Percentiles rank a stretch among this genome's conserved stretches.
Evolutionary conservation across 1,140 invertebrate species (phyloP).

Genomic region (Dryas iulia): DNA sequence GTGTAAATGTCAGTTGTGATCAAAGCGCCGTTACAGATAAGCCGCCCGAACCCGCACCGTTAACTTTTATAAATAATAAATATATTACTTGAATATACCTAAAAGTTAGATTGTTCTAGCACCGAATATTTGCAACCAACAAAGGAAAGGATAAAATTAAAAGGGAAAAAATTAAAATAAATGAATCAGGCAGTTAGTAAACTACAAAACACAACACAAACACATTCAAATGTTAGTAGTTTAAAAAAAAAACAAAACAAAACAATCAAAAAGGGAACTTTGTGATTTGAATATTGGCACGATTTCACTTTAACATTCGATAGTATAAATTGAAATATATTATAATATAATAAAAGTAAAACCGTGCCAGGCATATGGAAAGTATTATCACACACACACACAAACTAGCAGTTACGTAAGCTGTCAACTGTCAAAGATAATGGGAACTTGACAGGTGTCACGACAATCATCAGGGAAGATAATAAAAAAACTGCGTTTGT

Average conservation of each 20-base stretch:
- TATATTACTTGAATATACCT: slow-evolving; percentile 55
- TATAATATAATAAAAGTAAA: slow-evolving; percentile 39
- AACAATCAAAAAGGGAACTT: slow-evolving; percentile 45
- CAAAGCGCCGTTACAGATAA: slow-evolving; percentile 43
- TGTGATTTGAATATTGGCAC: slow-evolving; percentile 42
- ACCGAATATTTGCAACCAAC: slow-evolving; percentile 69
- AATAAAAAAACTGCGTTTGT: slow-evolving; percentile 23
- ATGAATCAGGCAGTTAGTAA: slow-evolving; percentile 67
- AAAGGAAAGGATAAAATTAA: slow-evolving; percentile 42
- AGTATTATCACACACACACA: slow-evolving; percentile 17
- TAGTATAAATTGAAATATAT: slow-evolving; percentile 22
- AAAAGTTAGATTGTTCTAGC: slow-evolving; percentile 67
- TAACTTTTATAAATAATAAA: slow-evolving; percentile 46
- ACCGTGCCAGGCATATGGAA: slow-evolving; percentile 27
- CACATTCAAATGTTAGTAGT: slow-evolving; percentile 60
- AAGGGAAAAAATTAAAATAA: slow-evolving; percentile 45
- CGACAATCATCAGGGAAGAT: not conserved
- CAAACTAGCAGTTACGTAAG: slow-evolving; percentile 11
- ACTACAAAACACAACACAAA: slow-evolving; percentile 58
- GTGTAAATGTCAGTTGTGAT: slow-evolving; percentile 47
- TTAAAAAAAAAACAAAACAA: slow-evolving; percentile 28
- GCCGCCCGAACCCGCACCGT: slow-evolving; percentile 41
- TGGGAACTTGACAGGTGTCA: slow-evolving; percentile 35
- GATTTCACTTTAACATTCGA: slow-evolving; percentile 41
- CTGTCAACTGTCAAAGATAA: slow-evolving; percentile 22